Evolutionary conservation across 2,113 vertebrate genomes (phyloP).

Genomic region (Elanoides forficatus): DNA sequence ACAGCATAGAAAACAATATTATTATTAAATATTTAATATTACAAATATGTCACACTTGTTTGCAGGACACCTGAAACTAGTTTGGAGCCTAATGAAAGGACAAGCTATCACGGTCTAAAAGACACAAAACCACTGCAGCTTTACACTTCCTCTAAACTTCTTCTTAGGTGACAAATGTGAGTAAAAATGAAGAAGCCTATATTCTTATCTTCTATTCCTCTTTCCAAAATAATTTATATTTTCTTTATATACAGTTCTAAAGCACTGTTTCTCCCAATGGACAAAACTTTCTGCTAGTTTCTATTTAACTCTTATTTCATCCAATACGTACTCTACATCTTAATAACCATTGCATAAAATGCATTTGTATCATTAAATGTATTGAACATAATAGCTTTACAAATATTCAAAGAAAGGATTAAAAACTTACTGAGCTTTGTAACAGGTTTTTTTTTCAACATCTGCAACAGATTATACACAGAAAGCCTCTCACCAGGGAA

Average conservation of each 20-base stretch:
- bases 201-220: neutral
- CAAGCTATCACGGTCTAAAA: neutral
- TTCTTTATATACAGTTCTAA: neutral
- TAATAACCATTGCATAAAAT: neutral
- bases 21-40: neutral
- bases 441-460: neutral
- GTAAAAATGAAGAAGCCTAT: neutral
- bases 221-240: neutral
- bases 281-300: neutral
- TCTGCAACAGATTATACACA: neutral
- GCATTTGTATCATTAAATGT: neutral
- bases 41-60: neutral
- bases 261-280: neutral
- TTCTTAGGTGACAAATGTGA: neutral
- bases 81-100: neutral
- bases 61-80: neutral
- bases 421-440: neutral
- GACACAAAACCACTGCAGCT: neutral
- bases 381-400: neutral
- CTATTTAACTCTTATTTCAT: neutral
- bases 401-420: neutral
- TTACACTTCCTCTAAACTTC: neutral
- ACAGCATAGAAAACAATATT: neutral
- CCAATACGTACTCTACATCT: neutral
- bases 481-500: constrained; percentile 39